phyloP scores from a whole-genome alignment of 2,888 invertebrate species.

The Pterobdella sp. region DNA sequence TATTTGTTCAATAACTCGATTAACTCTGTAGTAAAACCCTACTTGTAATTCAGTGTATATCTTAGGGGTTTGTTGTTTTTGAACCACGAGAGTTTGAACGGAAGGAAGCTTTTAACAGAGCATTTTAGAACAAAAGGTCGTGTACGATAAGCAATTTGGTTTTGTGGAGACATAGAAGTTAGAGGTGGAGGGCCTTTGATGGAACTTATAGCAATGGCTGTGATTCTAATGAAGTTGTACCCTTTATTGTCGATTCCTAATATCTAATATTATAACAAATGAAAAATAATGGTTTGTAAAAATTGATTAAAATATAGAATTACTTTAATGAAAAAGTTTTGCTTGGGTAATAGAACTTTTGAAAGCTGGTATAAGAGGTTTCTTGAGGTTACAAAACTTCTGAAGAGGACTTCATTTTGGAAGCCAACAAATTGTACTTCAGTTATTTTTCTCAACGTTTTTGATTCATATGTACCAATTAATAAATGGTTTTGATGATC shows the following conservation, averaged over 20 bases:
- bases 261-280: conserved; percentile 52
- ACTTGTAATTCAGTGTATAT: neutral
- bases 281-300: neutral
- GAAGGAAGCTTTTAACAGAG: conserved; percentile 47
- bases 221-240: conserved; percentile 43
- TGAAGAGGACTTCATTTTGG: conserved; percentile 43
- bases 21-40: too few species aligned
- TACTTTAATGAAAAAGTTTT: conserved; percentile 53
- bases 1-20: too few species aligned
- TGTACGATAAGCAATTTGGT: conserved; percentile 52
- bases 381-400: conserved; percentile 38
- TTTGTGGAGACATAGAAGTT: conserved; percentile 48
- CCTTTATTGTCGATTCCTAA: conserved; percentile 59
- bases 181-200: conserved; percentile 53
- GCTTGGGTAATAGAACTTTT: conserved; percentile 45
- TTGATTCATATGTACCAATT: conserved; percentile 52
- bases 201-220: neutral
- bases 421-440: conserved; percentile 47
- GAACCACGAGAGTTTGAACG: conserved; percentile 51
- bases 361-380: neutral
- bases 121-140: conserved; percentile 51
- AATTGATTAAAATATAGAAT: too few species aligned
- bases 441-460: conserved; percentile 47
- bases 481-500: conserved; percentile 50
- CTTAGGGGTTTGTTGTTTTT: conserved; percentile 30